Evolutionary conservation across 2,888 invertebrate genomes (phyloP), one percentile per base, ranked within the genome.

Genomic region (Anthrax anthrax): DNA sequence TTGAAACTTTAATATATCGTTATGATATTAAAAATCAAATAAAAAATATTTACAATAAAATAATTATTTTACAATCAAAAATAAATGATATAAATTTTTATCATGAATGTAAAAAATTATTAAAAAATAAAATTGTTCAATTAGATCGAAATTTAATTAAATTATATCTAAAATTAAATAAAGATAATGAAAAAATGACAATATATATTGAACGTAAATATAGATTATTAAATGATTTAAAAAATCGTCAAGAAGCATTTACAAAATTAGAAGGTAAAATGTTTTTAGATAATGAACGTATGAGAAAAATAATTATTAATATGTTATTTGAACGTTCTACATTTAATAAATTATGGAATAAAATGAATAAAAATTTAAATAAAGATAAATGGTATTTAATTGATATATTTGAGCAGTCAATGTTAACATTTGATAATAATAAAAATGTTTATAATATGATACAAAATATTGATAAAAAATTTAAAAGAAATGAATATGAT

Each of bases 331-430:
- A 64, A 45, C 57, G 69, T 4, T 53, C 58, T 1, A 55, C 58
- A 39, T 68, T 67, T 44, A 65, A 67, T 42, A 58, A 61, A 6
- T 55, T 59, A 2, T 69, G 67, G 51, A 56, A 59, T 5, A 63
- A 63, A 43, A 57, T 64, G 58, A 62, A 67, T 9, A 60, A 58
- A 18, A 59, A 59, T 9, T 49, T 68, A 14, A 63, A 60, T 38
- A 60, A 61, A 42, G 66, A 67, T 45, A 61, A 65, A 40, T 66
- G 65, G 50, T 66, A 66, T 49, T 55, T 69, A 1, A 57, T 61
- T 6, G 65, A 67, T 46, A 51, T 67, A 17, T 62, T 67, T 17
- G 67, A 66, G 44, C 60, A 63, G 16, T 65, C 66, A 0, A 47
- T 64, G 37, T 55, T 57, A 34, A 64, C 63, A 8, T 67, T 65